Evolutionary conservation across 2,888 invertebrate species (phyloP).

Genomic region (Stenolophus ochropezus): DNA sequence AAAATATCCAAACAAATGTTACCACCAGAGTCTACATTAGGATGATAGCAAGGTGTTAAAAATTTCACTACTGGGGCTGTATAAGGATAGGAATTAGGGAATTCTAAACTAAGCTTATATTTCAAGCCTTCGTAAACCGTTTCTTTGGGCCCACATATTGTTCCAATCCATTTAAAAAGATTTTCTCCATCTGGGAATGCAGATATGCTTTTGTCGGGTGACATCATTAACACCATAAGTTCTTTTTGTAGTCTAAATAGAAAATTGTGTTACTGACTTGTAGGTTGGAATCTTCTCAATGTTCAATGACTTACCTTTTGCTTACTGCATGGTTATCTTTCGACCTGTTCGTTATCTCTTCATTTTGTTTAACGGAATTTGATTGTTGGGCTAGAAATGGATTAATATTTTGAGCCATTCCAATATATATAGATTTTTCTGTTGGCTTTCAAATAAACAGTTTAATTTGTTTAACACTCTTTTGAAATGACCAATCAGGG

Average conservation of each 20-base stretch:
- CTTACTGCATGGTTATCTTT: conserved; percentile 92
- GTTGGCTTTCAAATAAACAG: conserved; percentile 59
- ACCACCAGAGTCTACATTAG: conserved; percentile 90
- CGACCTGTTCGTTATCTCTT: conserved; percentile 82
- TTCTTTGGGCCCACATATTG: conserved; percentile 91
- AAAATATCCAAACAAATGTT: conserved; percentile 97
- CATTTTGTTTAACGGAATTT: conserved; percentile 85
- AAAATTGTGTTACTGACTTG: conserved; percentile 49
- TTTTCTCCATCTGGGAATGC: conserved; percentile 98
- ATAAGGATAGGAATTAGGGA: conserved; percentile 96
- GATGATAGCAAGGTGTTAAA: conserved; percentile 94
- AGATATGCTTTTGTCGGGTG: conserved; percentile 92
- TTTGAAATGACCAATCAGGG: conserved; percentile 59
- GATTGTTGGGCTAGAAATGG: conserved; percentile 85
- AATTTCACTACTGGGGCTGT: conserved; percentile 94
- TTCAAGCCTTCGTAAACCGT: conserved; percentile 93
- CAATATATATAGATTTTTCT: conserved; percentile 58
- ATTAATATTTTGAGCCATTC: conserved; percentile 92
- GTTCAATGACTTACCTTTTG: conserved; percentile 83
- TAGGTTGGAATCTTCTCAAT: conserved; percentile 47
- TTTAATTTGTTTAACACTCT: conserved; percentile 59
- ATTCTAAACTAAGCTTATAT: conserved; percentile 92
- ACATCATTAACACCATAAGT: conserved; percentile 92
- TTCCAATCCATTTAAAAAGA: conserved; percentile 96
- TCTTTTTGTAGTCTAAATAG: conserved; percentile 88